Conservation (phyloP, 2,888 invertebrate genomes). For the Microdon myrmicae region DNA sequence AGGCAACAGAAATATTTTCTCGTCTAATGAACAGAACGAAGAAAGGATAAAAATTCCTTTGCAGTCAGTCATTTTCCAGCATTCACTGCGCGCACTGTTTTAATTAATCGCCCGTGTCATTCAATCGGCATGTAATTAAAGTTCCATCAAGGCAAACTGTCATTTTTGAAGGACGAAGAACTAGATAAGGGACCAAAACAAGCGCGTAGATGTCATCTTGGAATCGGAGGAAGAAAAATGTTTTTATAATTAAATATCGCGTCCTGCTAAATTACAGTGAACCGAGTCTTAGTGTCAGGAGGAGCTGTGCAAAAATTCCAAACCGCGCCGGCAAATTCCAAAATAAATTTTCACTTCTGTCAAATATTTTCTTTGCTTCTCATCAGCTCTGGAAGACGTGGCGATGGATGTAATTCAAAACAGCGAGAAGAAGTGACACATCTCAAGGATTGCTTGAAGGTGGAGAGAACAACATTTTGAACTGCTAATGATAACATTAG, state of each 20-base stretch:
- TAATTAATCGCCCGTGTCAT: slow-evolving; percentile 56
- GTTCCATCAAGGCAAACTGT: slow-evolving; percentile 54
- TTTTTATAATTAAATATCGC: slow-evolving; percentile 51
- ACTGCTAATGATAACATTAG: too few species aligned
- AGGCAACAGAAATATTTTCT: slow-evolving; percentile 17
- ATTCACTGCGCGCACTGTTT: slow-evolving; percentile 32
- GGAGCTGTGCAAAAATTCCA: background rate
- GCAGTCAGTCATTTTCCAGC: slow-evolving; percentile 25
- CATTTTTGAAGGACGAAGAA: slow-evolving; percentile 30
- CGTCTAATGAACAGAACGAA: slow-evolving; percentile 18
- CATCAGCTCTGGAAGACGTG: too few species aligned
- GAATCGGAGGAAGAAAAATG: slow-evolving; percentile 35
- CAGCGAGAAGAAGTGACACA: too few species aligned
- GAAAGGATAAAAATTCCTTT: slow-evolving; percentile 28
- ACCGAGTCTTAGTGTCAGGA: slow-evolving; percentile 7
- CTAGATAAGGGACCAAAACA: slow-evolving; percentile 2
- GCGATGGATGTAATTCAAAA: too few species aligned
- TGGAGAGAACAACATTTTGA: too few species aligned
- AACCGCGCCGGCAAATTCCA: slow-evolving; percentile 17
- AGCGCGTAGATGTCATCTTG: slow-evolving; percentile 26
- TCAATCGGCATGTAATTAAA: slow-evolving; percentile 58
- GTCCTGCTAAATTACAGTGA: slow-evolving; percentile 34
- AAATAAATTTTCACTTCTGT: slow-evolving; percentile 41
- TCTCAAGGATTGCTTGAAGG: too few species aligned
- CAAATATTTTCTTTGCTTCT: too few species aligned